Evolutionary conservation across 2,797 vertebrate genomes (phyloP).

Genomic region (Danio albolineatus): DNA sequence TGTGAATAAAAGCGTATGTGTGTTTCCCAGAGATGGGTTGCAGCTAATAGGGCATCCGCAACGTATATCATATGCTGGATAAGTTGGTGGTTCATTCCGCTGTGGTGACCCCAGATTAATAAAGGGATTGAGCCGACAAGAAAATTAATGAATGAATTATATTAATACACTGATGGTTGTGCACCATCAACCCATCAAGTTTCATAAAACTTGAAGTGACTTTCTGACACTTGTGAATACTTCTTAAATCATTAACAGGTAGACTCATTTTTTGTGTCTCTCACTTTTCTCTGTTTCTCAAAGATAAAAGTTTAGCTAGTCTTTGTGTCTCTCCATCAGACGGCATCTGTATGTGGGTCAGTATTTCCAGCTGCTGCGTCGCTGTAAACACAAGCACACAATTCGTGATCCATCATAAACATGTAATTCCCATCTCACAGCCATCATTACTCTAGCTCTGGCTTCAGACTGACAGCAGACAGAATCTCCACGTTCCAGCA

Average conservation of each 20-base stretch:
- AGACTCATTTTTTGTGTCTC: constrained; percentile 1
- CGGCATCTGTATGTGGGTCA: constrained; percentile 11
- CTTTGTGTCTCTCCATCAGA: background rate
- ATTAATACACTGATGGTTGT: background rate
- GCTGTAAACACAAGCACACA: constrained; percentile 11
- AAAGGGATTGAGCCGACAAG: too few species aligned
- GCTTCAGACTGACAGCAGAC: constrained; percentile 25
- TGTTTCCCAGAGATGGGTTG: too few species aligned
- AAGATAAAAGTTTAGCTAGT: background rate
- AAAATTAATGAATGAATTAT: too few species aligned
- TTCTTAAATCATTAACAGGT: constrained; percentile 26
- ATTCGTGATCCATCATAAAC: constrained; percentile 15
- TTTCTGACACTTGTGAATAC: background rate
- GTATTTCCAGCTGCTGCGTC: constrained; percentile 7
- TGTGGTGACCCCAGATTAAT: too few species aligned
- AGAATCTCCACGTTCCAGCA: constrained; percentile 8
- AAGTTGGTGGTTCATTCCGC: too few species aligned
- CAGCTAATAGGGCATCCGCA: too few species aligned
- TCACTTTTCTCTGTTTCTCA: background rate
- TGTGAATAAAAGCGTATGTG: too few species aligned
- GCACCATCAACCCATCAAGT: background rate
- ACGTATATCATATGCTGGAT: too few species aligned
- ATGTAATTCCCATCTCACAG: constrained; percentile 27
- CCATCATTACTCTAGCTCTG: background rate
- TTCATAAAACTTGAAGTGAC: background rate